These are phyloP conservation scores for Barbus barbus DNA, from an alignment of 2,113 vertebrate genomes.

Conservation along the genomic window DNA sequence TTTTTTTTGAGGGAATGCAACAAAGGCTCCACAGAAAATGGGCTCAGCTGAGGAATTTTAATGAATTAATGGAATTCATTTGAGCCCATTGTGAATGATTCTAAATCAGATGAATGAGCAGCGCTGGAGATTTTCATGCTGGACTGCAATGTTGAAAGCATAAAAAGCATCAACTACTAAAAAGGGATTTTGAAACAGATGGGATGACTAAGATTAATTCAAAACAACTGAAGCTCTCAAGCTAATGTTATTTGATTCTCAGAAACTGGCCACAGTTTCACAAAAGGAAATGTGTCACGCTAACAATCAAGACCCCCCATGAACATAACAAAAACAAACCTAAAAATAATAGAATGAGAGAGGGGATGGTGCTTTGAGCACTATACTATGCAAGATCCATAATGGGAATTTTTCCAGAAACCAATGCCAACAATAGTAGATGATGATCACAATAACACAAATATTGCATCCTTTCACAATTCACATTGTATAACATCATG, in stretches of 20 bases:
- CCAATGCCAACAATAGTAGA: not conserved
- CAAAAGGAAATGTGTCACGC: not conserved
- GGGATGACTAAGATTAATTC: slow-evolving; percentile 22
- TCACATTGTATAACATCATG: not conserved
- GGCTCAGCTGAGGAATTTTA: slow-evolving; percentile 75
- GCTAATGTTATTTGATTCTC: slow-evolving; percentile 27
- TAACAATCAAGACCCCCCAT: not conserved
- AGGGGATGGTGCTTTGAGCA: not conserved
- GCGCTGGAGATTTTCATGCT: not conserved
- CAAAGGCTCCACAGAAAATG: slow-evolving; percentile 76
- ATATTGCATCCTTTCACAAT: not conserved
- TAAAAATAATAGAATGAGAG: not conserved
- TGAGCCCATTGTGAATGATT: slow-evolving; percentile 65
- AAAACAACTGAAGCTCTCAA: slow-evolving; percentile 19
- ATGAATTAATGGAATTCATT: slow-evolving; percentile 80
- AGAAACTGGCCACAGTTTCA: not conserved
- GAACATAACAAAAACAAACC: not conserved
- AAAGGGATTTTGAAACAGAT: slow-evolving; percentile 27
- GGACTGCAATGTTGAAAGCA: not conserved
- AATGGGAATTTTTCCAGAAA: not conserved
- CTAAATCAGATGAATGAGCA: slow-evolving; percentile 27
- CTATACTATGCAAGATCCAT: not conserved
- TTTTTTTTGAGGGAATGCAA: slow-evolving; percentile 66
- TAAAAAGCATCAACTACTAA: not conserved
- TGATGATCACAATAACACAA: not conserved